Conservation (phyloP, 2,888 invertebrate species). For the Coleophora flavipennella region DNA sequence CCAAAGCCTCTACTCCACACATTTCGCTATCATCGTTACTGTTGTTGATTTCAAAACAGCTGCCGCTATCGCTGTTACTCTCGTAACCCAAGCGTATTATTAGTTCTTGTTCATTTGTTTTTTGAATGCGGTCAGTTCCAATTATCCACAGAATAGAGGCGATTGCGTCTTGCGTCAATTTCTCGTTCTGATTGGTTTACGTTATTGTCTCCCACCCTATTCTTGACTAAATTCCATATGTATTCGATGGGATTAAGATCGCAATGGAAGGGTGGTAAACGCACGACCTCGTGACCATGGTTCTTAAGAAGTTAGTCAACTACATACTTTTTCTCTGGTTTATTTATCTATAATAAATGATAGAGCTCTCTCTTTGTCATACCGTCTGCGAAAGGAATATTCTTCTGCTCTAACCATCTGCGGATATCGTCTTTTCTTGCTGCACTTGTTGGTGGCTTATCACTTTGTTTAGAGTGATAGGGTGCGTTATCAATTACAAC, state of each 20-base stretch:
- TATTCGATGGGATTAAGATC: constrained; percentile 29
- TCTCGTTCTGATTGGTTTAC: not conserved
- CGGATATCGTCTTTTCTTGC: constrained; percentile 10
- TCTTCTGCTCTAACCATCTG: constrained; percentile 17
- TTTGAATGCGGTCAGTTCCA: too few species aligned
- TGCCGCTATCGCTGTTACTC: too few species aligned
- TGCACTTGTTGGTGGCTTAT: not conserved
- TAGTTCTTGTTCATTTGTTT: too few species aligned
- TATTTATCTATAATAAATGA: not conserved
- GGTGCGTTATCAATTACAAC: constrained; percentile 2
- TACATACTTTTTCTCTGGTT: constrained; percentile 2
- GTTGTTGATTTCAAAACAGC: too few species aligned
- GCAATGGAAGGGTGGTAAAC: constrained; percentile 29
- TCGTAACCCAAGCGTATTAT: too few species aligned
- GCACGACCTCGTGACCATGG: too few species aligned
- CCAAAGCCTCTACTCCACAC: too few species aligned
- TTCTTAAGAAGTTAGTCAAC: constrained; percentile 23
- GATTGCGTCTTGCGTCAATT: too few species aligned
- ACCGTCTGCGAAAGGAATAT: constrained; percentile 16
- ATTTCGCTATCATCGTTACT: too few species aligned
- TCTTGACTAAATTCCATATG: constrained; percentile 9
- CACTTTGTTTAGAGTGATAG: constrained; percentile 1
- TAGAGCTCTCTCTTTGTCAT: constrained; percentile 20
- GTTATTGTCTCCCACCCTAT: too few species aligned
- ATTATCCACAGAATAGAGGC: too few species aligned